Evolutionary conservation across 2,113 vertebrate species (phyloP), one percentile per base, ranked within the genome.

Genomic region (Synchiropus splendidus): DNA sequence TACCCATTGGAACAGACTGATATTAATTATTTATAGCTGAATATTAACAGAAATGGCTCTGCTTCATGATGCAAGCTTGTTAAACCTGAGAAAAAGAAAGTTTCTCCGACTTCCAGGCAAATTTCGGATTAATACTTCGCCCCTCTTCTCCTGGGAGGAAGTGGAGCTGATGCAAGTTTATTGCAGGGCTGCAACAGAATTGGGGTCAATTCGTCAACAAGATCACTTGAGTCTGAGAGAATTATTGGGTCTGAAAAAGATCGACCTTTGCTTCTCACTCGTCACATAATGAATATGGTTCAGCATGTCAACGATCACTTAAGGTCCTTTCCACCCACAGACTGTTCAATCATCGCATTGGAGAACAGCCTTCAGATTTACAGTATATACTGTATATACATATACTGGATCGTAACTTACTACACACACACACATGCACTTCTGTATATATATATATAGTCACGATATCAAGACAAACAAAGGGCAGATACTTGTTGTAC

Each of bases 401-500:
- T n/a, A n/a, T n/a, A n/a, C n/a, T n/a, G n/a, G n/a, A n/a, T n/a
- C n/a, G n/a, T n/a, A n/a, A n/a, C n/a, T n/a, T n/a, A n/a, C n/a
- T n/a, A n/a, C n/a, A n/a, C n/a, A n/a, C n/a, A n/a, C n/a, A n/a
- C n/a, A n/a, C n/a, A 8, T 27, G 8, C 21, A 27, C 8, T 27
- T 8, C 21, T 27, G 21, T 27, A 27, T 27, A 27, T 27, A 27
- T 27, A 27, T 27, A 27, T 27, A 27, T 27, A 5, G n/a, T n/a
- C n/a, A n/a, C n/a, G 21, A 27, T 27, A n/a, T 27, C 8, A 27
- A 27, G 4, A 27, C 21, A 27, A 27, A 27, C 8, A 27, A 27
- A 27, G 4, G 21, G 8, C 21, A 27, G 21, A 90, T 88, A 97
- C 92, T 94, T 97, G 85, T 97, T 97, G 55, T 97, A 97, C 41